Percentiles rank a stretch among this genome's conserved stretches.
These are phyloP conservation scores for Danio jaintianensis DNA, from an alignment of 2,797 vertebrate species.

Conservation along the genomic window DNA sequence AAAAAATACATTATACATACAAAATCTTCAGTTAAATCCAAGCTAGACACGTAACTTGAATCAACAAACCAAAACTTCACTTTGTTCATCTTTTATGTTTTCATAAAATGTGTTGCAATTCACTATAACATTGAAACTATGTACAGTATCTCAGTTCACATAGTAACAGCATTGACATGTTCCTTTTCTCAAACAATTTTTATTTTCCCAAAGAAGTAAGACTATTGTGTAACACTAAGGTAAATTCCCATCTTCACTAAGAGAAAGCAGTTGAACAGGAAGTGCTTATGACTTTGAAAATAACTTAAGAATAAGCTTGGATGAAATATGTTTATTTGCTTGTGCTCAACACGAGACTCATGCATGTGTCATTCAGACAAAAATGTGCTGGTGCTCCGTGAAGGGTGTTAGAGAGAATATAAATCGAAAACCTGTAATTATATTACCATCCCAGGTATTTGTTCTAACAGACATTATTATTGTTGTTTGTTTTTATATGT, in stretches of 20 bases:
- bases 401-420: neutral
- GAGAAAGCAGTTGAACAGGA: neutral
- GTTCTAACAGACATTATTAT: too few relatives aligned
- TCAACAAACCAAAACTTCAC: neutral
- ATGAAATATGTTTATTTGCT: neutral
- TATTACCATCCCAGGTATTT: too few relatives aligned
- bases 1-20: neutral
- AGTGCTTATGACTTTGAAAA: neutral
- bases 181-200: neutral
- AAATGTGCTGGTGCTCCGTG: neutral
- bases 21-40: neutral
- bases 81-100: neutral
- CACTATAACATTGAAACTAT: neutral
- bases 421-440: neutral
- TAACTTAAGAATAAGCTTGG: too few relatives aligned
- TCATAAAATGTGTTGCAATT: neutral
- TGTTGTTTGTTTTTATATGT: too few relatives aligned
- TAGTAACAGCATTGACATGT: conserved; percentile 6
- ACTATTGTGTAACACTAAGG: neutral
- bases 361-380: neutral
- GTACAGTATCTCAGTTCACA: neutral
- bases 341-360: neutral
- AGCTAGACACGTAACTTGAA: neutral
- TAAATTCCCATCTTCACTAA: neutral
- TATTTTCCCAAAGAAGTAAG: neutral